Evolutionary conservation across 2,888 invertebrate species (phyloP).

Genomic region (Philereme transversata): DNA sequence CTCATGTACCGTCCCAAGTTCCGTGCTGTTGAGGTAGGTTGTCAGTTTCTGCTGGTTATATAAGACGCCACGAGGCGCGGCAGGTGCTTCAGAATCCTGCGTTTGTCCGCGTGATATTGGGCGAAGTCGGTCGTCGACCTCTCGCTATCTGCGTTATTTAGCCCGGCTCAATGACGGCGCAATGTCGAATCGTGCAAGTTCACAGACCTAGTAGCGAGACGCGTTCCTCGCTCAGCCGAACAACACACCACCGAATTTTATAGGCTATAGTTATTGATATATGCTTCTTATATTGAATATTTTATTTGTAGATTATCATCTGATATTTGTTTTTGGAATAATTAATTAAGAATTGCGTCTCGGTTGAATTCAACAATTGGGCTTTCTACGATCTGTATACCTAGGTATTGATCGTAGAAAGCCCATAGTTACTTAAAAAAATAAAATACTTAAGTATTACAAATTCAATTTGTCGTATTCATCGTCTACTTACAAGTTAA

Average conservation of each 20-base stretch:
- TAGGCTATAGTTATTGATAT: conserved; percentile 42
- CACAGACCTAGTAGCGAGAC: conserved; percentile 71
- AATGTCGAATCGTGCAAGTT: conserved; percentile 79
- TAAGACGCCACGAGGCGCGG: conserved; percentile 61
- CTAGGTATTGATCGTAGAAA: too few species aligned
- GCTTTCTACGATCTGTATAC: too few species aligned
- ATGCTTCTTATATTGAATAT: conserved; percentile 26
- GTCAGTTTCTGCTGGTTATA: conserved; percentile 47
- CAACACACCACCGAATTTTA: conserved; percentile 66
- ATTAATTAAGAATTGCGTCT: conserved; percentile 3
- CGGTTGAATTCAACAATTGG: not conserved
- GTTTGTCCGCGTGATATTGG: conserved; percentile 79
- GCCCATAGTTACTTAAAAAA: too few species aligned
- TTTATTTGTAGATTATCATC: not conserved
- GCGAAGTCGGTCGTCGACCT: conserved; percentile 79
- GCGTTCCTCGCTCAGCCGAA: conserved; percentile 66
- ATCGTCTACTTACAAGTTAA: too few species aligned
- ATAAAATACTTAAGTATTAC: too few species aligned
- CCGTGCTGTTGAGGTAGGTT: conserved; percentile 53
- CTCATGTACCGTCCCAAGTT: not conserved
- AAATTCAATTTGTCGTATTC: too few species aligned
- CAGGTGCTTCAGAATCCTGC: conserved; percentile 66
- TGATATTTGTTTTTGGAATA: not conserved
- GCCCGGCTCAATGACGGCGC: conserved; percentile 79
- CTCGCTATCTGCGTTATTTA: conserved; percentile 81